A percentile compares a stretch with the other conserved stretches of the same genome.
These are phyloP conservation scores for Caenorhabditis brenneri DNA, from an alignment of 1,140 invertebrate genomes.

Conservation along the genomic window DNA sequence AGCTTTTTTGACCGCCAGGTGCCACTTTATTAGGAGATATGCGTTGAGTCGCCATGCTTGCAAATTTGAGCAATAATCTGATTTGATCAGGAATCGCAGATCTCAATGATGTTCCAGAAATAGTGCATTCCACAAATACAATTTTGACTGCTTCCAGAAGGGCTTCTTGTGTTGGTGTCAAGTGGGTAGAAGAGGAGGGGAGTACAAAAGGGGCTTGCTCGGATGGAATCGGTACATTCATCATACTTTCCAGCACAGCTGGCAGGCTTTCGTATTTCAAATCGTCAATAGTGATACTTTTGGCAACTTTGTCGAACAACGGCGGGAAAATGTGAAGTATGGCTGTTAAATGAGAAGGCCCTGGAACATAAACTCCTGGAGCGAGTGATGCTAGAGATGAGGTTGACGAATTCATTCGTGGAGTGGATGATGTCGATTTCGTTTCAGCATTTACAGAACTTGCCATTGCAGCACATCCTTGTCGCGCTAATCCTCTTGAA, in stretches of 20 bases:
- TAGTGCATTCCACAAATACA: slow-evolving; percentile 61
- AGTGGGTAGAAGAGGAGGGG: slow-evolving; percentile 57
- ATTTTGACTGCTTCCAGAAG: slow-evolving; percentile 58
- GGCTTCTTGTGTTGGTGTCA: slow-evolving; percentile 67
- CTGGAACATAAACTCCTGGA: slow-evolving; percentile 55
- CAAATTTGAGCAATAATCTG: slow-evolving; percentile 62
- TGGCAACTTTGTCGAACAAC: slow-evolving; percentile 62
- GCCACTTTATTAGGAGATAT: slow-evolving; percentile 35
- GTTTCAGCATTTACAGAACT: not conserved
- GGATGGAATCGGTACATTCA: slow-evolving; percentile 59
- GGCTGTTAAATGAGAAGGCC: slow-evolving; percentile 68
- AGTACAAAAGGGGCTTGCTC: slow-evolving; percentile 66
- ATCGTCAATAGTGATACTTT: slow-evolving; percentile 58
- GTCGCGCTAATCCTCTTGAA: slow-evolving; percentile 55
- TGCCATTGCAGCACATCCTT: slow-evolving; percentile 23
- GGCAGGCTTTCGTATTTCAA: slow-evolving; percentile 51
- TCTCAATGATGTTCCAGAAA: slow-evolving; percentile 53
- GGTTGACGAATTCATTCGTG: slow-evolving; percentile 7
- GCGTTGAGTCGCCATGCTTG: slow-evolving; percentile 56
- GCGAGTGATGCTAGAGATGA: not conserved
- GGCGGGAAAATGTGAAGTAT: slow-evolving; percentile 64
- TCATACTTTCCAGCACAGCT: slow-evolving; percentile 57
- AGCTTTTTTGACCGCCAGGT: slow-evolving; percentile 38
- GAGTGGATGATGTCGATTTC: not conserved
- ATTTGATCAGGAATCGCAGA: slow-evolving; percentile 63